Percentiles rank a stretch among this genome's conserved stretches.
Evolutionary conservation across 2,113 vertebrate genomes (phyloP).

Genomic region (Himantopus leucocephalus): DNA sequence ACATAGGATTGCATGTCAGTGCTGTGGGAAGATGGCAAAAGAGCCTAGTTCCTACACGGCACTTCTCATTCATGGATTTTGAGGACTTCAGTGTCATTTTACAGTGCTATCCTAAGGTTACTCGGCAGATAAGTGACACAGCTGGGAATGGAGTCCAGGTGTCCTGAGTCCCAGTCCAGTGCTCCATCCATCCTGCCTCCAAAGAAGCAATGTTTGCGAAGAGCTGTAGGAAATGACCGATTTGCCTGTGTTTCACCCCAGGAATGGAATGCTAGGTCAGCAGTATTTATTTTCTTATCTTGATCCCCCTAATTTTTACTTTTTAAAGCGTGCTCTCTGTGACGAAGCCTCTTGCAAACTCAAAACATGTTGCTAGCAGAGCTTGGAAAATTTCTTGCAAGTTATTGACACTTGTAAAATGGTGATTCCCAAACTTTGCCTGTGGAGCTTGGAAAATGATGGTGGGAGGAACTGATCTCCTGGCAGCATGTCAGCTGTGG

Average conservation of each 20-base stretch:
- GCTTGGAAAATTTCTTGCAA: not conserved
- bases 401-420: not conserved
- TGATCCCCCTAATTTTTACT: slow-evolving; percentile 28
- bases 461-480: not conserved
- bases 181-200: not conserved
- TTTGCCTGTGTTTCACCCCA: not conserved
- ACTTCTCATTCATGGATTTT: not conserved
- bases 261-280: slow-evolving; percentile 29
- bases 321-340: not conserved
- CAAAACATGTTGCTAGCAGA: not conserved
- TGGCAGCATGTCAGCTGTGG: not conserved
- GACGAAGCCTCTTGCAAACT: not conserved
- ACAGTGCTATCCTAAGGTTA: not conserved
- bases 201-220: not conserved
- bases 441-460: not conserved
- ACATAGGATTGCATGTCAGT: not conserved
- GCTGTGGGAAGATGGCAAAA: not conserved
- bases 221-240: not conserved
- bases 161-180: not conserved
- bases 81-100: not conserved
- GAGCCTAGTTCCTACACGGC: not conserved
- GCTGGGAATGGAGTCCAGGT: slow-evolving; percentile 23
- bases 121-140: not conserved
- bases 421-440: not conserved
- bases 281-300: slow-evolving; percentile 44